Conservation (phyloP, 2,797 vertebrate genomes). For the Myoxocephalus aenaeus region DNA sequence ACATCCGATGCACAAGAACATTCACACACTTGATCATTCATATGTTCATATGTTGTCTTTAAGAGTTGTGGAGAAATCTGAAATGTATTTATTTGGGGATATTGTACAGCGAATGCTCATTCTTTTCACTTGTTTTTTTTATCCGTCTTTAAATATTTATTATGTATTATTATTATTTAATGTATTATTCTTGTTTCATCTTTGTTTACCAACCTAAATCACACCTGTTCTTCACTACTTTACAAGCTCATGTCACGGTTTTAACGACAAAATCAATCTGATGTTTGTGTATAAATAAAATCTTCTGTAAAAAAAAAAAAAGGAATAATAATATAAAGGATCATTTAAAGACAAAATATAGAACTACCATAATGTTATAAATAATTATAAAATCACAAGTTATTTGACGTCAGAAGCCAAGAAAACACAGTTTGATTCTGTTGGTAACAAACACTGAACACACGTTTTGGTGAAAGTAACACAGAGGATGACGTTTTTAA, state of each 20-base stretch:
- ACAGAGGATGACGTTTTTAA: background rate
- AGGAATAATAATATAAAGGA: background rate
- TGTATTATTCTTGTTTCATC: background rate
- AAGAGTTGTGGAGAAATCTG: background rate
- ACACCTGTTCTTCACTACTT: background rate
- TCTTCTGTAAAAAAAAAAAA: background rate
- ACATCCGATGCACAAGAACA: background rate
- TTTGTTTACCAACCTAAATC: background rate
- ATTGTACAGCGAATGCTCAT: background rate
- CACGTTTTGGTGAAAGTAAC: background rate
- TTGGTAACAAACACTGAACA: conserved; percentile 10
- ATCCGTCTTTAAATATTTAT: background rate
- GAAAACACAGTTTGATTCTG: too few species aligned
- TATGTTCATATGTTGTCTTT: background rate
- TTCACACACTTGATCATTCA: background rate
- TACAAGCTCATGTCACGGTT: background rate
- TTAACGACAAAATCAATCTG: background rate
- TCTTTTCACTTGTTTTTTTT: too few species aligned
- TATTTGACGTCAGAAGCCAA: background rate
- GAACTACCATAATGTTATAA: background rate
- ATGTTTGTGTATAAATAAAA: background rate
- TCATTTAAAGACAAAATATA: conserved; percentile 1
- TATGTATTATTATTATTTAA: too few species aligned
- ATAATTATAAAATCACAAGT: conserved; percentile 6
- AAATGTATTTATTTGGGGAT: background rate